Evolutionary conservation across 2,888 invertebrate species (phyloP), one percentile per base, ranked within the genome.

Genomic region (Leptodirus hochenwartii): DNA sequence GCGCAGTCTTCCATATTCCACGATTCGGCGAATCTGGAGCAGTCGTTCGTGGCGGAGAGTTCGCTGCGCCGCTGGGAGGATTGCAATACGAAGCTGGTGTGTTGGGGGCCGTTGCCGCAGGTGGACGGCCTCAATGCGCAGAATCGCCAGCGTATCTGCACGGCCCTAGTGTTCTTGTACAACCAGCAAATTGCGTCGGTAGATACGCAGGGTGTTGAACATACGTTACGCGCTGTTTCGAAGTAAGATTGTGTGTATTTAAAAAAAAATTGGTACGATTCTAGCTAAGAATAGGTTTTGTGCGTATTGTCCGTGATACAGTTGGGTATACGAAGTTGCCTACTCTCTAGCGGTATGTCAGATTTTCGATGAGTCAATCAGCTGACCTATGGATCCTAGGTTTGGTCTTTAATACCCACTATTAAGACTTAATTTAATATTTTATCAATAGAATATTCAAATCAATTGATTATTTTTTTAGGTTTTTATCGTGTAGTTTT

Each of bases 1-100:
- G 84, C 87, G 14, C 84, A 84, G 54, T 70, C 84, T 35, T 91
- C 91, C 24, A 78, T 91, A 46, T 93, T 85, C 57, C 93, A 93
- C 56, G 91, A 93, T 38, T 84, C 77, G 5, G 63, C 69, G 41
- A 78, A 70, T 42, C 57, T 81, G 44, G 79, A 77, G 34, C 69
- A 78, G 25, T 70, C 79, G 36, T 78, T 81, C 37, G 59, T 84
- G 36, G 81, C 82, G 15, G 82, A 88, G 55, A 81, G 77, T 49
- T 80, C 85, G 27, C 59, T 91, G 31, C 62, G 82, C 13, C 66
- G 87, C 34, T 78, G 85, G 66, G 88, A 90, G 53, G 82, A 85
- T 48, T 81, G 85, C 45, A 82, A 87, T 45, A 79, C 78, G 22
- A 81, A 82, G 46, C 66, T 81, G 37, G 80, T 91, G 25, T 78